Percentiles rank a stretch among this genome's conserved stretches.
These are phyloP conservation scores for Drosophila cyrtoloma DNA, from an alignment of 2,888 invertebrate genomes.

Conservation along the genomic window DNA sequence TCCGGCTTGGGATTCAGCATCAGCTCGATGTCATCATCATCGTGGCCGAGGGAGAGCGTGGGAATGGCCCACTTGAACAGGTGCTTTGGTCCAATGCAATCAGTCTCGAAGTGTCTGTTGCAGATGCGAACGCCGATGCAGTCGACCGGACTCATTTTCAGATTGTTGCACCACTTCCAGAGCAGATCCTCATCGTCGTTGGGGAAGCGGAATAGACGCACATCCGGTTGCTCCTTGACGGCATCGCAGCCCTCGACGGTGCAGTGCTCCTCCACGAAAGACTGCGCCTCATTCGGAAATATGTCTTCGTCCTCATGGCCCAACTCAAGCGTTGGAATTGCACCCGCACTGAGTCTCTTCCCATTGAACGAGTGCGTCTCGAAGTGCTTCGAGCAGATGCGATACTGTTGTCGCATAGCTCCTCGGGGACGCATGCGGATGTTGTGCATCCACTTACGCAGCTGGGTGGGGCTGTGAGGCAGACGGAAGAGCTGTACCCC, in stretches of 20 bases:
- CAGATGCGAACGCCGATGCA: slow-evolving; percentile 82
- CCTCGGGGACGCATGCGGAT: slow-evolving; percentile 73
- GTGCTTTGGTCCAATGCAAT: slow-evolving; percentile 79
- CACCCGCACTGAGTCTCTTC: slow-evolving; percentile 76
- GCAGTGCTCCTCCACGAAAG: slow-evolving; percentile 78
- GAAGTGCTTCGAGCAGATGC: slow-evolving; percentile 80
- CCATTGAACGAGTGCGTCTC: slow-evolving; percentile 82
- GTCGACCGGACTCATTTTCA: slow-evolving; percentile 81
- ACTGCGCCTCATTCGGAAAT: slow-evolving; percentile 79
- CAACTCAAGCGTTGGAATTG: slow-evolving; percentile 79
- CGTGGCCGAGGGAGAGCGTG: slow-evolving; percentile 74
- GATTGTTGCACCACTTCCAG: slow-evolving; percentile 82
- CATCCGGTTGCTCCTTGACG: slow-evolving; percentile 73
- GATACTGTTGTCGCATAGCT: slow-evolving; percentile 70
- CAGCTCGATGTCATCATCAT: slow-evolving; percentile 74
- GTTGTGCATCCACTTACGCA: slow-evolving; percentile 82
- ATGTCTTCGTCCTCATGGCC: slow-evolving; percentile 76
- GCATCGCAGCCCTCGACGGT: slow-evolving; percentile 72
- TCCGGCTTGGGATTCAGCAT: slow-evolving; percentile 77
- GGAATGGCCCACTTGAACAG: slow-evolving; percentile 81
- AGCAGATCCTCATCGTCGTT: slow-evolving; percentile 81
- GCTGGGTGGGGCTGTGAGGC: slow-evolving; percentile 72
- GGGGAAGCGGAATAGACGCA: slow-evolving; percentile 79
- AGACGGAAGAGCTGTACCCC: slow-evolving; percentile 81
- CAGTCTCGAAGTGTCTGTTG: slow-evolving; percentile 78